Base-by-base conservation (phyloP, 2,888 invertebrate species). In the Esperia sulphurella region DNA sequence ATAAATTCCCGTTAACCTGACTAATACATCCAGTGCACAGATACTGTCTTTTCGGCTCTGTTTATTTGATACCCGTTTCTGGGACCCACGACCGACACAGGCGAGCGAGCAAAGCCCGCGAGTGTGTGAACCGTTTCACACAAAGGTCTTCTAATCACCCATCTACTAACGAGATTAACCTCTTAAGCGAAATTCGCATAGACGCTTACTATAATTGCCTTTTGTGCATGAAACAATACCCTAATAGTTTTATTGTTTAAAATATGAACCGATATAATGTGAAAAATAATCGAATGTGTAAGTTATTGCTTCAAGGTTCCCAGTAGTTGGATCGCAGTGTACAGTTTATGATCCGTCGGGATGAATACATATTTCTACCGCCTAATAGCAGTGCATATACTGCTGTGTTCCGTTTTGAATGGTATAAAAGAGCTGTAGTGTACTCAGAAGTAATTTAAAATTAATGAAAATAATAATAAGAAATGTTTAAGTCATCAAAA, bases 181-280 rank as follows among this genome's bases (percentile, higher is more conserved):
- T 76, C 66, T 56, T 53, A 50, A 52, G 55, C 58, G 63, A 69
- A 67, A 73, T 75, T 75, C 79, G 75, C 79, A 77, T 75, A 79
- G 65, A 69, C 68, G 71, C 69, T 72, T 74, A 72, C 63, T 59
- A 72, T 78, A 83, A 83, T 83, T 75, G 74, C 75, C 81, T 80
- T 83, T 86, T 83, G 83, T 86, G 71, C 63, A 69, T 65, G 71
- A 77, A 82, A 87, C 83, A 87, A 86, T 85, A 79, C 80, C 64
- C 68, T 77, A 79, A 80, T 81, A 74, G 76, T 78, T 78, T 73
- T 77, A 84, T 83, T 85, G 82, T 82, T 70, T 68, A 55, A 70
- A 71, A 48, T 47, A 47, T 48, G 35, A 42, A 47, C 50, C 43
- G 45, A 44, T 44, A 8, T 30, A 9, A 31, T 45, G 40, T 21